Percentiles rank a stretch among this genome's conserved stretches.
phyloP scores from a whole-genome alignment of 2,797 vertebrate species.

The Erethizon dorsatum region DNA sequence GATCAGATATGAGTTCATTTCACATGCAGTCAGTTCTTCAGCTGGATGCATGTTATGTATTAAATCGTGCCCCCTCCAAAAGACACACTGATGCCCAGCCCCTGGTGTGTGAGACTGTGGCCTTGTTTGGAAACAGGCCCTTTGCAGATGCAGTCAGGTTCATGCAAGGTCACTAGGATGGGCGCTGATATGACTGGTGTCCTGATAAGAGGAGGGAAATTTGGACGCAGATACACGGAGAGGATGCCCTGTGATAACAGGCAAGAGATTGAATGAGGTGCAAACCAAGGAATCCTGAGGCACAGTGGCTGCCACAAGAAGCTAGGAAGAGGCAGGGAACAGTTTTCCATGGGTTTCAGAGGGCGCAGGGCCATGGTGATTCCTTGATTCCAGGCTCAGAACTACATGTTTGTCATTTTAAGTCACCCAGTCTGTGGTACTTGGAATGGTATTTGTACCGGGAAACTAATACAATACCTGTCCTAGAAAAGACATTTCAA shows the following conservation, averaged over 20 bases:
- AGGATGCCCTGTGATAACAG: neutral
- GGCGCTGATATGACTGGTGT: neutral
- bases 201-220: neutral
- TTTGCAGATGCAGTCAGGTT: neutral
- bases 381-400: neutral
- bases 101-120: neutral
- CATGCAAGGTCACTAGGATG: neutral
- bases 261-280: neutral
- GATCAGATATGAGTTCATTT: neutral
- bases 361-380: too few relatives aligned
- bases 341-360: neutral
- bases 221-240: neutral
- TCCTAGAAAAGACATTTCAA: constrained; percentile 27
- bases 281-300: neutral
- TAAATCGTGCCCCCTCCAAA: neutral
- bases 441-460: neutral
- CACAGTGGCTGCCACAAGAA: neutral
- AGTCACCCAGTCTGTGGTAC: neutral
- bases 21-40: neutral
- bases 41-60: neutral
- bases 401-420: neutral
- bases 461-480: neutral
- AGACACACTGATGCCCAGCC: neutral
- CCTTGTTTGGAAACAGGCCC: neutral
- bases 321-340: neutral